Base-by-base conservation (phyloP, 64 coral and sea anemone species). In the Pocillopora verrucosa region DNA sequence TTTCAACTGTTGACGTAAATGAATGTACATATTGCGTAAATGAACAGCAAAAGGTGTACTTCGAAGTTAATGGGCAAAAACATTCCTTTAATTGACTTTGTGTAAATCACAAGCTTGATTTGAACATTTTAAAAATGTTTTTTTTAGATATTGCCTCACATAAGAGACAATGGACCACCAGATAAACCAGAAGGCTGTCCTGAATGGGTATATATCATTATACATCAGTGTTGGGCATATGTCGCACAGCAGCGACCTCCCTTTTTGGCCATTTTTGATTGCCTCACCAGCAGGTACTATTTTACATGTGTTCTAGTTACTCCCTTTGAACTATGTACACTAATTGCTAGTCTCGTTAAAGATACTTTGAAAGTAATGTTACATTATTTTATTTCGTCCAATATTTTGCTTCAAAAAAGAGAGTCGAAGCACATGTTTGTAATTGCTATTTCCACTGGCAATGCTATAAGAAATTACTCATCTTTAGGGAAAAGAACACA, bases 141-240 rank as follows among this genome's bases (percentile, higher is more conserved):
- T 22, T 76, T 93, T 20, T 65, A 94, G 93, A 88, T 94, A 80
- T 34, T 91, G 3, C 36, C 19, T 16, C 36, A 94, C 69, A 69
- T 91, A 11, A 63, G 90, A 73, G 22, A 89, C 9, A 80, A 84
- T 3, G 72, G 80, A 15, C 84, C 89, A 36, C 65, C 86, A 10
- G 9, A 16, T 24, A 76, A 19, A 59, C 93, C 93, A 16, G 16
- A 80, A 16, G 37, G 5, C 22, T 90, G 88, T 90, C 89, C 89
- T n/a, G 77, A 86, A 12, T 94, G 93, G 93, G 16, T 94, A 0
- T 68, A 91, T 35, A 94, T 94, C 19, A 2, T 83, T 9, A 76
- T 86, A 4, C 90, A 88, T 56, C 93, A 94, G 59, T 91, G 93
- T 22, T 91, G 82, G 56, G 78, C 90, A 45, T 90, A 88, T n/a